A percentile compares a stretch with the other conserved stretches of the same genome.
Conservation (phyloP, 2,113 vertebrate species). For the Conger conger region DNA sequence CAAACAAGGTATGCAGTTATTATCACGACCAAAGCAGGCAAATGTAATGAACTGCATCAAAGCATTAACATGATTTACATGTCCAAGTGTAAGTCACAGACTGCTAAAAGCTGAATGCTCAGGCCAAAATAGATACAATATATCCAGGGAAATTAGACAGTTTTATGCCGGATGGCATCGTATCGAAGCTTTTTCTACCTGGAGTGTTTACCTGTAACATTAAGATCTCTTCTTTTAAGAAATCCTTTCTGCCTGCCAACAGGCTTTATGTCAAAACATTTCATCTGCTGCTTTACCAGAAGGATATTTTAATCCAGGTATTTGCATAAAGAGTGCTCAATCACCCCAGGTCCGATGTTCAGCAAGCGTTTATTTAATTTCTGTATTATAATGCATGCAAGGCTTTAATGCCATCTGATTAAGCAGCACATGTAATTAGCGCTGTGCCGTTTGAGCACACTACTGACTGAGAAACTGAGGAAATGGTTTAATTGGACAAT, state of each 20-base stretch:
- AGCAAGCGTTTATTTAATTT: neutral
- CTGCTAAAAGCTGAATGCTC: neutral
- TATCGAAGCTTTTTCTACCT: neutral
- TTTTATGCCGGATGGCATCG: neutral
- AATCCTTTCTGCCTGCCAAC: neutral
- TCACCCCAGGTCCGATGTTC: neutral
- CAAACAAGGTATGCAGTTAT: neutral
- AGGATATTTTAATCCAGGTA: neutral
- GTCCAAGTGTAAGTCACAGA: neutral
- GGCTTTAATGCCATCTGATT: neutral
- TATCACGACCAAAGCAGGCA: neutral
- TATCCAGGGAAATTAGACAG: neutral
- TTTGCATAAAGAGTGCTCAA: neutral
- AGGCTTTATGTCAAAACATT: neutral
- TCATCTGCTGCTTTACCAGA: neutral
- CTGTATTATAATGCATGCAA: neutral
- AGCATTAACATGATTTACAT: neutral
- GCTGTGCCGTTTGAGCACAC: neutral
- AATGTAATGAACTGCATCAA: neutral
- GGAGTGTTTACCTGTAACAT: neutral
- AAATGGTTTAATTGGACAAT: slow-evolving; percentile 2
- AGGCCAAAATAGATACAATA: neutral
- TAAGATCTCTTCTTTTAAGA: neutral
- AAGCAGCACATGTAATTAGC: neutral
- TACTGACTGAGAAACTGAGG: neutral